Conservation (phyloP, 2,888 invertebrate species). For the Norana najaformis region DNA sequence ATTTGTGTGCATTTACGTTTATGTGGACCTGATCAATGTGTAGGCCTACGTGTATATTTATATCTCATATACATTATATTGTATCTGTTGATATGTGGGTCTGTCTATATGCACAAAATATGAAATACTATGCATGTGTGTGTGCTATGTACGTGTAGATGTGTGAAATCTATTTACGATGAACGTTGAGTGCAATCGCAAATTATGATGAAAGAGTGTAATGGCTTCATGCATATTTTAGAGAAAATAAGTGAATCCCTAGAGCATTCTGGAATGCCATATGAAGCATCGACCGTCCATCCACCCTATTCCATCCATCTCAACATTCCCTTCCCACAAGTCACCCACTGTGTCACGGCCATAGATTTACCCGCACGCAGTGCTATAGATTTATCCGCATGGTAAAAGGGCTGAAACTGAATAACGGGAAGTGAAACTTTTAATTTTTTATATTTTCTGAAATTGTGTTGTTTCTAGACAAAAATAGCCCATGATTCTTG, state of each 20-base stretch:
- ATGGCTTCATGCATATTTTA: constrained; percentile 3
- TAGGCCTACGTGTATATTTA: not conserved
- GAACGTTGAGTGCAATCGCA: not conserved
- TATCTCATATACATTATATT: not conserved
- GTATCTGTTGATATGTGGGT: no score
- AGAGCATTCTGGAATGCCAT: not conserved
- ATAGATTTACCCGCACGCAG: no score
- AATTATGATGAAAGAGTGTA: not conserved
- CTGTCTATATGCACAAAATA: not conserved
- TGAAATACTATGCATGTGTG: not conserved
- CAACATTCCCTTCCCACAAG: not conserved
- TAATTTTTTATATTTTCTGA: not conserved
- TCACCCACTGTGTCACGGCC: no score
- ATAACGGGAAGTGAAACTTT: no score
- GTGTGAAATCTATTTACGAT: not conserved
- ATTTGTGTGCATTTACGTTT: not conserved
- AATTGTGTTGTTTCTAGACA: not conserved
- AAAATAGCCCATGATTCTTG: not conserved
- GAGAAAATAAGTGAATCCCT: not conserved
- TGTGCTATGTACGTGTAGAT: no score
- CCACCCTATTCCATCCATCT: not conserved
- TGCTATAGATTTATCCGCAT: not conserved
- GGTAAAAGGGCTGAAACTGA: not conserved
- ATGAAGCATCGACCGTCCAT: not conserved
- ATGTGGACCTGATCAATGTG: not conserved